Base-by-base conservation (phyloP, 2,888 invertebrate species). In the Tetragonula carbonaria region DNA sequence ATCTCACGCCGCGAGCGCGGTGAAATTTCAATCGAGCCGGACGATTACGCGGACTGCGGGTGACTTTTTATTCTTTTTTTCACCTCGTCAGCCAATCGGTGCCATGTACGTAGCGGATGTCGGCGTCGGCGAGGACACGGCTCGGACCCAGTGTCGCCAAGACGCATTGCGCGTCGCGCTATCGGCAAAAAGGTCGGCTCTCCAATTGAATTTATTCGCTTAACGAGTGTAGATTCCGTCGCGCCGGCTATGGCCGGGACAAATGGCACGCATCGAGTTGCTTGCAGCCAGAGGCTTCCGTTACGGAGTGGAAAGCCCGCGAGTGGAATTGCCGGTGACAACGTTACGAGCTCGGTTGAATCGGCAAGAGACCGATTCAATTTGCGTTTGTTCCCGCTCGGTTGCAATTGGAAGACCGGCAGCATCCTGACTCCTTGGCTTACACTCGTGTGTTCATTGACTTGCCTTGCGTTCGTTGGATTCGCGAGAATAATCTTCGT, bases 141-240 rank as follows among this genome's bases (percentile, higher is more conserved):
- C 74, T 74, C 65, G 81, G 45, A 45, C 38, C 50, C 85, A 63
- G 92, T 93, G 92, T 93, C 93, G 89, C 93, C 88, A 91, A 92
- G 93, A 93, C 91, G 91, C 92, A 92, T 93, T 91, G 93, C 93
- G 92, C 92, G 92, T 91, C 78, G 73, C 74, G 80, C 83, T 78
- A 90, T 90, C 87, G 88, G 88, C 89, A 91, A 92, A 92, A 92
- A 92, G 89, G 80, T 78, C 73, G 74, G 79, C 75, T 86, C 89
- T 90, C 88, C 92, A 89, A 92, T 92, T 91, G 91, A 92, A 93
- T 93, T 91, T 91, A 92, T 91, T 90, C 90, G 84, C 78, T 83
- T 90, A 90, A 91, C 91, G 91, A 92, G 91, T 88, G 84, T 85
- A 83, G 85, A 86, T 78, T 82, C 78, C 73, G 78, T 74, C 71